Evolutionary conservation across 2,113 vertebrate genomes (phyloP).

Genomic region (Cyphomyrus plagiostoma): DNA sequence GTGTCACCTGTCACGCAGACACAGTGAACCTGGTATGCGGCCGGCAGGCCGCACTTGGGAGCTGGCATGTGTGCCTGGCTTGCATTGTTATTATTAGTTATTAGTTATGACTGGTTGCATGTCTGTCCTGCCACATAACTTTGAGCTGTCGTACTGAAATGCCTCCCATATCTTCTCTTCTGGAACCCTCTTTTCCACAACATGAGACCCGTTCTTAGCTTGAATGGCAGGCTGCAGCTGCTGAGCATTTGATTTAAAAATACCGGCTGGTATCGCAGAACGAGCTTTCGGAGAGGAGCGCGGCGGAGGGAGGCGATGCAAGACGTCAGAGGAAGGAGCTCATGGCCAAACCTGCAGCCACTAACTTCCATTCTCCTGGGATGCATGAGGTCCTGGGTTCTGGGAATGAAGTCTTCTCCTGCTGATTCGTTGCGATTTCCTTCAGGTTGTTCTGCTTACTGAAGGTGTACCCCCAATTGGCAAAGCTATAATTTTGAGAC

Average conservation of each 20-base stretch:
- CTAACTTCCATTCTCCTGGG: background rate
- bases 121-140: background rate
- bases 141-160: background rate
- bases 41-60: background rate
- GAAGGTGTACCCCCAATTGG: background rate
- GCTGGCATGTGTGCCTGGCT: background rate
- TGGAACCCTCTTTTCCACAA: background rate
- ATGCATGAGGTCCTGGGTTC: background rate
- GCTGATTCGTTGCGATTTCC: background rate
- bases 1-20: background rate
- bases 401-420: background rate
- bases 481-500: background rate
- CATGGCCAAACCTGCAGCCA: background rate
- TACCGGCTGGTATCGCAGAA: background rate
- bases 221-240: background rate
- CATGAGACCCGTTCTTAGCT: background rate
- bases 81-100: background rate
- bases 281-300: background rate
- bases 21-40: background rate
- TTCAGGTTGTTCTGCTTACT: background rate
- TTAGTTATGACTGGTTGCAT: background rate
- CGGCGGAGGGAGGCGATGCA: background rate
- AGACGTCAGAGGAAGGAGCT: background rate
- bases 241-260: background rate
- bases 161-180: background rate